Evolutionary conservation across 2,797 vertebrate genomes (phyloP).

Genomic region (Coilia nasus): DNA sequence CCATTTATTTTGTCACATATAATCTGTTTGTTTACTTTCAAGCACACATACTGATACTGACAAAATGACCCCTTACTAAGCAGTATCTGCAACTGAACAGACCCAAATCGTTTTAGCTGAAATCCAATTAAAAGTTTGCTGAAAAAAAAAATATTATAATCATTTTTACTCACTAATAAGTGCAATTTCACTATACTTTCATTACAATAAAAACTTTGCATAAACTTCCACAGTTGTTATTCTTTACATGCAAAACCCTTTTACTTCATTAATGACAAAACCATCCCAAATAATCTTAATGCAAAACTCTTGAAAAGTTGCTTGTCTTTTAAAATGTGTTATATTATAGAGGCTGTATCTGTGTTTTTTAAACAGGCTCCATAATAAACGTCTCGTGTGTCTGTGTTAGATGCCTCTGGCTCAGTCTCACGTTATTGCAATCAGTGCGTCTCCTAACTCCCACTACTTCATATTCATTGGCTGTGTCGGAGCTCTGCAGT

Average conservation of each 20-base stretch:
- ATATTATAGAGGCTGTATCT: not conserved
- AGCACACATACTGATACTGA: not conserved
- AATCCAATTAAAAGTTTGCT: not conserved
- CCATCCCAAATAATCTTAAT: not conserved
- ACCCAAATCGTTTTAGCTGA: not conserved
- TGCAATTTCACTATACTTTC: not conserved
- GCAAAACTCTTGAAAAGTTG: not conserved
- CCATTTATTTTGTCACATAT: too few relatives aligned
- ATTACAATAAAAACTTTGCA: not conserved
- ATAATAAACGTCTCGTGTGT: not conserved
- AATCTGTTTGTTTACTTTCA: not conserved
- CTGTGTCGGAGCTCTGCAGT: constrained; percentile 16
- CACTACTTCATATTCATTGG: constrained; percentile 18
- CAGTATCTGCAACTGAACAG: not conserved
- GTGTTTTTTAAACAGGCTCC: not conserved
- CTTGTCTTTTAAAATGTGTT: not conserved
- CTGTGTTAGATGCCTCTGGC: not conserved
- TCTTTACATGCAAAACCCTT: not conserved
- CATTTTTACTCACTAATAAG: not conserved
- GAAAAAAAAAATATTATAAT: not conserved
- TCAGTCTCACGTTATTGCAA: not conserved
- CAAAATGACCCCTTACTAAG: not conserved
- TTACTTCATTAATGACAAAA: not conserved
- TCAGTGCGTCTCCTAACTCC: constrained; percentile 23
- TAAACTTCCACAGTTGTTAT: not conserved